A percentile compares a stretch with the other conserved stretches of the same genome.
These are phyloP conservation scores for Scaptomyza montana DNA, from an alignment of 1,140 invertebrate species.

Conservation along the genomic window DNA sequence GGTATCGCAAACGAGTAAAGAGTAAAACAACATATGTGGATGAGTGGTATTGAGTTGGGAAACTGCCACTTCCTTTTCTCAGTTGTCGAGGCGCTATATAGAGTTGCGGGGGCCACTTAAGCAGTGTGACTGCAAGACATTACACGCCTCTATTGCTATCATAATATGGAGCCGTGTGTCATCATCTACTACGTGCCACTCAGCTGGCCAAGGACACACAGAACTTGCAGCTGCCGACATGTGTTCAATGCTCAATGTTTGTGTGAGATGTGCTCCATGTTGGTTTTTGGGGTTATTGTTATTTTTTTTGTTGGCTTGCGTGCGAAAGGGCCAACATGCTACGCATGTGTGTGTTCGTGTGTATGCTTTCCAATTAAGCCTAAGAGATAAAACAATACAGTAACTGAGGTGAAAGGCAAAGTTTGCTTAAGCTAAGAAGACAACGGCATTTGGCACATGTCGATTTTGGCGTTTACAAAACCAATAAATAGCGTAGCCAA, in stretches of 20 bases:
- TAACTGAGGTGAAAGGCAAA: conserved; percentile 60
- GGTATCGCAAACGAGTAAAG: conserved; percentile 15
- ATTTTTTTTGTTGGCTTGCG: conserved; percentile 57
- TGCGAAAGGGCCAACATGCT: conserved; percentile 64
- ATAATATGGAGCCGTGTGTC: conserved; percentile 16
- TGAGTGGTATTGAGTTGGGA: conserved; percentile 3
- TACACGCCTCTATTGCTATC: conserved; percentile 4
- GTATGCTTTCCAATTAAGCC: conserved; percentile 71
- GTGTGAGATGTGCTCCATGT: conserved; percentile 16
- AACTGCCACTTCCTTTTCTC: not conserved
- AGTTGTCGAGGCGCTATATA: not conserved
- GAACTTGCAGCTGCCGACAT: not conserved
- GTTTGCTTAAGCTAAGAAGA: conserved; percentile 37
- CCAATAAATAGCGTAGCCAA: conserved; percentile 22
- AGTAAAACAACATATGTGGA: conserved; percentile 14
- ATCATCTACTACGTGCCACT: conserved; percentile 10
- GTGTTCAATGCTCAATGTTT: conserved; percentile 51
- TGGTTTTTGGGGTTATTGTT: conserved; percentile 27
- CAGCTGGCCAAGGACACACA: conserved; percentile 9
- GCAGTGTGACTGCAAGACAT: not conserved
- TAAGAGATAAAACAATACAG: conserved; percentile 61
- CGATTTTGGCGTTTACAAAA: conserved; percentile 9
- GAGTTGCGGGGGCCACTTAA: conserved; percentile 19
- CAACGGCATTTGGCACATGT: conserved; percentile 28
- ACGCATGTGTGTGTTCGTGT: conserved; percentile 1